A percentile compares a stretch with the other conserved stretches of the same genome.
These are phyloP conservation scores for Mycetomoellerius zeteki DNA, from an alignment of 1,140 invertebrate genomes.

Conservation along the genomic window DNA sequence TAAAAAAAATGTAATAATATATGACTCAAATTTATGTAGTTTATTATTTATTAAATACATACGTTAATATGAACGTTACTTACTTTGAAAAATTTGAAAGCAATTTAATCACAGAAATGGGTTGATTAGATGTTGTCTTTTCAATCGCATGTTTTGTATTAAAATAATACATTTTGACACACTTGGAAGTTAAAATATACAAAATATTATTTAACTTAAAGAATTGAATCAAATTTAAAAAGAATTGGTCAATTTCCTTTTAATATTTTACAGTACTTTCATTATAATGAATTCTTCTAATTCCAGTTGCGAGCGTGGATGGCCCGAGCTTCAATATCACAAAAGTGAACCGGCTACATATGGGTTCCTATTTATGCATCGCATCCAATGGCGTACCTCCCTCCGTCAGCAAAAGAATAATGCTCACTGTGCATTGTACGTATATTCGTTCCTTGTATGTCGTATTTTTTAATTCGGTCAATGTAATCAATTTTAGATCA, in stretches of 20 bases:
- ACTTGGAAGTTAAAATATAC: too few relatives aligned
- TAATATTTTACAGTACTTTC: not conserved
- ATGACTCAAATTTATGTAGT: too few relatives aligned
- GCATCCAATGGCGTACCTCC: slow-evolving; percentile 95
- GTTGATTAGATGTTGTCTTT: too few relatives aligned
- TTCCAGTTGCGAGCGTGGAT: slow-evolving; percentile 90
- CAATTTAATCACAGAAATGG: too few relatives aligned
- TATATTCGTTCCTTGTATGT: slow-evolving; percentile 75
- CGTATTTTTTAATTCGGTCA: slow-evolving; percentile 10
- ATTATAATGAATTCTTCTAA: slow-evolving; percentile 14
- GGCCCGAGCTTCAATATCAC: slow-evolving; percentile 93
- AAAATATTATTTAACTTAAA: too few relatives aligned
- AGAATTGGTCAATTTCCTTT: not conserved
- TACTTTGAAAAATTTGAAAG: too few relatives aligned
- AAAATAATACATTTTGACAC: too few relatives aligned
- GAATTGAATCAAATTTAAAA: too few relatives aligned
- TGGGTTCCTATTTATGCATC: slow-evolving; percentile 96
- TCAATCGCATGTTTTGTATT: too few relatives aligned
- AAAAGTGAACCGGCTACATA: slow-evolving; percentile 94
- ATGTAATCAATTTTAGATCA: not conserved
- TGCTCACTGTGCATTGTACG: slow-evolving; percentile 95
- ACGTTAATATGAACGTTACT: too few relatives aligned
- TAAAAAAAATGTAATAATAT: too few relatives aligned
- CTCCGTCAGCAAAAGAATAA: slow-evolving; percentile 95
- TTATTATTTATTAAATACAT: too few relatives aligned